Base-by-base conservation (phyloP, 35 echinoderm and acorn worm species). In the Holothuria glaberrima region DNA sequence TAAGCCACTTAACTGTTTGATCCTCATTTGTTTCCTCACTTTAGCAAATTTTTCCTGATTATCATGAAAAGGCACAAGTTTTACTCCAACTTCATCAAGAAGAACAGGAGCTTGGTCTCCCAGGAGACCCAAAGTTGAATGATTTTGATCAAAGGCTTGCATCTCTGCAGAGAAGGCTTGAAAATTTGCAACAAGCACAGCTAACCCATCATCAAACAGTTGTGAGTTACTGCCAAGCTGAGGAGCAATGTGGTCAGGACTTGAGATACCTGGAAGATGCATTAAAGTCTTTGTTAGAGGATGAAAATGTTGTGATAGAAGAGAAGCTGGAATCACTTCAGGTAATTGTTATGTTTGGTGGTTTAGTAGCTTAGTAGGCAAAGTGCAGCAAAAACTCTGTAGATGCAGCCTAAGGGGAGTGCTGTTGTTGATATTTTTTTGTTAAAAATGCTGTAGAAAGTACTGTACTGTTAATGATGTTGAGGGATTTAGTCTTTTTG, bases 11-110 rank as follows among this genome's bases (percentile, higher is more conserved):
- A 12, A 14, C 5, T 54, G 9, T 54, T 54, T 54, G 13, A 54
- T 14, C 13, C 9, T 54, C 16, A 14, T 14, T 1, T 9, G 12
- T 54, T 54, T 54, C 12, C 13, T 17, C 13, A 54, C n/a, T 52
- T 78, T 48, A 78, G 74, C 35, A 25, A 48, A 78, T 76, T 22
- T 25, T 10, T 27, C 38, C 74, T 48, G 74, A 78, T 12, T 78
- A 78, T 78, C 14, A 30, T 48, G 74, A 78, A 18, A 78, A 78
- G 24, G 41, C 44, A 48, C 24, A 54, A 48, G 21, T 48, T 52
- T 17, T 78, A 12, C 44, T 41, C 17, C 50, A 78, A 56, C 74
- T 78, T 52, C 74, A 78, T 48, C 17, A 48, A 35, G 38, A 78
- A 78, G 74, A 78, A 21, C 74, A 48, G 16, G 21, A 50, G 21